Base-by-base conservation (phyloP, 2,797 vertebrate species). In the Protosalanx chinensis region DNA sequence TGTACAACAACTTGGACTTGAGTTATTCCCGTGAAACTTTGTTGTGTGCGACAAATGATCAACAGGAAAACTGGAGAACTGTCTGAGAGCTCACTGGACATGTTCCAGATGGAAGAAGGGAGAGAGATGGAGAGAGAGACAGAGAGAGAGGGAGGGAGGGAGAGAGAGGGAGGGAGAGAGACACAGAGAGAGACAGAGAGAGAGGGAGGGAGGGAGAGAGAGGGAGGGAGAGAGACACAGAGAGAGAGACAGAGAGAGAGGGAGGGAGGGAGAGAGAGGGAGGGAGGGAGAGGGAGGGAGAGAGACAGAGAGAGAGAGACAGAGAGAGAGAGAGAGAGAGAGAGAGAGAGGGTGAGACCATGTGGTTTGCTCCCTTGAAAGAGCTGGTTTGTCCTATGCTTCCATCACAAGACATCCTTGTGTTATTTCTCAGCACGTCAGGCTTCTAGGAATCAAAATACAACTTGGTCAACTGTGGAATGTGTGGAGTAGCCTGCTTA, bases 351-450 rank as follows among this genome's bases (percentile, higher is more conserved):
- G 37, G 32, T 18, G 51, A 4, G 46, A 53, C 64, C 27, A 53
- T 30, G 27, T 51, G 46, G 46, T 29, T 58, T 23, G 64, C 10
- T 63, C 46, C 23, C 33, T 64, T 65, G 51, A 72, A 66, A 41
- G 70, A 46, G 70, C 23, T 63, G 61, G 41, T 51, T 56, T 71
- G 60, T 32, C n/a, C 29, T 32, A 27, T 8, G 27, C 16, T 6
- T 29, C 30, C 37, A 70, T 32, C 58, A 76, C 58, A 76, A 75
- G 68, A 46, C 62, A 8, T 29, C 33, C 71, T 76, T 72, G 71
- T 76, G 64, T 58, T 32, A 41, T 58, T 67, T 32, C 49, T 68
- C 16, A 30, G 49, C 32, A 65, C 46, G 32, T 62, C 5, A 16
- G 23, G 64, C 60, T 58, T 37, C 32, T 46, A 53, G 53, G 65